Evolutionary conservation across 2,888 invertebrate genomes (phyloP).

Genomic region (Heliconius sara): DNA sequence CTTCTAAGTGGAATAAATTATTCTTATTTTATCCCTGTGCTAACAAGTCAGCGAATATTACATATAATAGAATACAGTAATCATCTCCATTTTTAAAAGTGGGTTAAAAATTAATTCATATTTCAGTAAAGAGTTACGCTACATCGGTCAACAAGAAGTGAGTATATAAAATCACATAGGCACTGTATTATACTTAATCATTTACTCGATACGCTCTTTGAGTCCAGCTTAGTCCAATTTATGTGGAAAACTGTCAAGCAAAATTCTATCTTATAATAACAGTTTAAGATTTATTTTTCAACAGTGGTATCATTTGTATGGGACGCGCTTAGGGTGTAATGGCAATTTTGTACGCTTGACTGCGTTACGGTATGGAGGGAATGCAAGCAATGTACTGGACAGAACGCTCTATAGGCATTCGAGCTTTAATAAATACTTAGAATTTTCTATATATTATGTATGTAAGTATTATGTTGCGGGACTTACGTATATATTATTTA

Average conservation of each 20-base stretch:
- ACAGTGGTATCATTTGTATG: not conserved
- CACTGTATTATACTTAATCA: constrained; percentile 5
- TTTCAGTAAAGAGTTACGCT: not conserved
- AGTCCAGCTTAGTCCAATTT: constrained; percentile 20
- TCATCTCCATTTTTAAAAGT: not conserved
- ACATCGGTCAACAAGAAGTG: not conserved
- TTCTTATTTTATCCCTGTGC: too few species aligned
- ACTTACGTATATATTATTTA: too few species aligned
- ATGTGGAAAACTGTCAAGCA: not conserved
- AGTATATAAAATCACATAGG: not conserved
- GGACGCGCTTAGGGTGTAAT: constrained; percentile 19
- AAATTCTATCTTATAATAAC: not conserved
- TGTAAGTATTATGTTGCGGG: not conserved
- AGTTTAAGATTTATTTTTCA: not conserved
- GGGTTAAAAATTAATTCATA: not conserved
- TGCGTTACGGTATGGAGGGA: constrained; percentile 47
- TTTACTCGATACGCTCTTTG: constrained; percentile 6
- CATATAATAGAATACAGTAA: not conserved
- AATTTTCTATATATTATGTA: not conserved
- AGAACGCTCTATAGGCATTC: constrained; percentile 7
- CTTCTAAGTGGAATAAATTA: too few species aligned
- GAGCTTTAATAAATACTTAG: not conserved
- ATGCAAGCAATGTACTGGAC: constrained; percentile 48
- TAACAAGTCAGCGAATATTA: too few species aligned
- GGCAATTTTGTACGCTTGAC: constrained; percentile 41